A percentile compares a stretch with the other conserved stretches of the same genome.
These are phyloP conservation scores for Condylura cristata DNA, from an alignment of 2,113 vertebrate genomes.

Conservation along the genomic window DNA sequence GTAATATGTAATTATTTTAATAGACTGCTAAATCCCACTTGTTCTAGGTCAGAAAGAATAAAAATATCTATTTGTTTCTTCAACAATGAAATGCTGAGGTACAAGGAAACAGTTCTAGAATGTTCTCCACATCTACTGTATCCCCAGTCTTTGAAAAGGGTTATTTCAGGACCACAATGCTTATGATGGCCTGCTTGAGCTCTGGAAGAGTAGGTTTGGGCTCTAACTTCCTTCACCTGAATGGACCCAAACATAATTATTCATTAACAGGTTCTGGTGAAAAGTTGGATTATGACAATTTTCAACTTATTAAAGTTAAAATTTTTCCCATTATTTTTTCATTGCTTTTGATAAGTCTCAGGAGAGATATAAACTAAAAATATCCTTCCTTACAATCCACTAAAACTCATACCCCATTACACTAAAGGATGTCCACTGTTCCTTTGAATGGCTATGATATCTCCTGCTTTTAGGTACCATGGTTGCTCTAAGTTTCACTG, in stretches of 20 bases:
- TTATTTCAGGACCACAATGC: background rate
- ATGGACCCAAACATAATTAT: background rate
- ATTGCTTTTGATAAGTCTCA: background rate
- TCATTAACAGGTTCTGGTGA: background rate
- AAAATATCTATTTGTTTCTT: background rate
- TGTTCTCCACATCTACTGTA: background rate
- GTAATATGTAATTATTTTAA: background rate
- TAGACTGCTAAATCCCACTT: background rate
- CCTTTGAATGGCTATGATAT: background rate
- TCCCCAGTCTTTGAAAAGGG: background rate
- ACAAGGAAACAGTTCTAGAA: background rate
- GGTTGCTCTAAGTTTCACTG: background rate
- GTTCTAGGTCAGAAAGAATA: background rate
- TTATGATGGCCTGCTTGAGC: background rate
- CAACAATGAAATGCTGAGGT: background rate
- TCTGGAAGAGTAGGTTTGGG: fast-evolving
- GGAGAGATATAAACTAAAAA: background rate
- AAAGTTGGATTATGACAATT: background rate
- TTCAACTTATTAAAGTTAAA: background rate
- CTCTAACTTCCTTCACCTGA: background rate
- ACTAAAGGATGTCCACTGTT: background rate
- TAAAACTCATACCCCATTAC: background rate
- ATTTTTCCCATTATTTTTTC: background rate
- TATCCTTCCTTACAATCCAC: background rate
- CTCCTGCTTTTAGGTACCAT: background rate